Conservation (phyloP, 64 coral and sea anemone genomes). For the Stylophora pistillata region DNA sequence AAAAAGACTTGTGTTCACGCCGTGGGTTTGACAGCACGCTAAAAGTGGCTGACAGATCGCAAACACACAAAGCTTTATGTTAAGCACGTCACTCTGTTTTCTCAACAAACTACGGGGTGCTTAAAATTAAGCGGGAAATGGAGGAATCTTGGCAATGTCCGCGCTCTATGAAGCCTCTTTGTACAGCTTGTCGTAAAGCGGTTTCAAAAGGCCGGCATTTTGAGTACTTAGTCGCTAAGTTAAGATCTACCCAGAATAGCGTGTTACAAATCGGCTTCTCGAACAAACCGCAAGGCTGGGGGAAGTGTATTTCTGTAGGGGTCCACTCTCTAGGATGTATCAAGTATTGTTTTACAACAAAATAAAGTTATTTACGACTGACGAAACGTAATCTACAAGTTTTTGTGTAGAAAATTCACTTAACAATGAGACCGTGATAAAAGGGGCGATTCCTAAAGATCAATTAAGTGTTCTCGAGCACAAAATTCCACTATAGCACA, state of each 20-base stretch:
- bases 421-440: background rate
- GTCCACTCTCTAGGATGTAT: background rate
- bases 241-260: background rate
- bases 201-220: conserved; percentile 16
- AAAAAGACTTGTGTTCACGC: background rate
- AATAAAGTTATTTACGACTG: background rate
- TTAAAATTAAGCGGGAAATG: conserved; percentile 14
- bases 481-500: background rate
- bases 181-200: background rate
- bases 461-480: background rate
- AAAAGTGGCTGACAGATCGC: conserved; percentile 4
- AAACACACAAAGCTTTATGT: background rate
- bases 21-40: background rate
- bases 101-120: background rate
- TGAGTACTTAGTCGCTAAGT: background rate
- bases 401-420: background rate
- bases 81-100: conserved; percentile 25
- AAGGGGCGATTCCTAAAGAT: conserved; percentile 12
- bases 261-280: conserved; percentile 14
- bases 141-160: conserved; percentile 37
- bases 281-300: background rate
- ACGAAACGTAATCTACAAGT: background rate
- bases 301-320: background rate
- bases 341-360: background rate
- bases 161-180: conserved; percentile 19